Evolutionary conservation across 1,140 invertebrate genomes (phyloP).

Genomic region (Tetramorium simillimum): DNA sequence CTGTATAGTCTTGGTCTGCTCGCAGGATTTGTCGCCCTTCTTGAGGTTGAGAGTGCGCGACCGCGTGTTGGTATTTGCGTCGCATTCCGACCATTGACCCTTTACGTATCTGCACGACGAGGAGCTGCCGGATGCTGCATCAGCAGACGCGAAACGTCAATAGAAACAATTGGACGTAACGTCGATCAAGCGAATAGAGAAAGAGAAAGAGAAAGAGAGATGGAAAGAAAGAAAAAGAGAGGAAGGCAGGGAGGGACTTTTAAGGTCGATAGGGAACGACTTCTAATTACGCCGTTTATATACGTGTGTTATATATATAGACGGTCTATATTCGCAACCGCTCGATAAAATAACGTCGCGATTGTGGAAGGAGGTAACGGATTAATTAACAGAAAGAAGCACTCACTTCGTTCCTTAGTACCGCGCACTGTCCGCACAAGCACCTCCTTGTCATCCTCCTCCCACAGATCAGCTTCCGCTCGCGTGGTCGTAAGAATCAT

Average conservation of each 20-base stretch:
- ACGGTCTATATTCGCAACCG: conserved; percentile 5
- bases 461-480: conserved; percentile 81
- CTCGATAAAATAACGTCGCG: conserved; percentile 18
- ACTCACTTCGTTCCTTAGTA: conserved; percentile 89
- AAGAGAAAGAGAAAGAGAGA: conserved; percentile 1
- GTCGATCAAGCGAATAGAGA: conserved; percentile 61
- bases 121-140: conserved; percentile 80
- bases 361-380: background rate
- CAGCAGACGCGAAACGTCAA: conserved; percentile 73
- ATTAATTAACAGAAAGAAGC: conserved; percentile 45
- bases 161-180: conserved; percentile 71
- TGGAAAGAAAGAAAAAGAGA: conserved; percentile 22
- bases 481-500: conserved; percentile 77
- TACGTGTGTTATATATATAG: background rate
- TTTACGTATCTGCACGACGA: conserved; percentile 92
- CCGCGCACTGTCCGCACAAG: conserved; percentile 91
- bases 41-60: conserved; percentile 93
- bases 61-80: conserved; percentile 92
- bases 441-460: conserved; percentile 91
- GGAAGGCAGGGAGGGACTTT: conserved; percentile 19
- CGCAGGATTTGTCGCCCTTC: conserved; percentile 92
- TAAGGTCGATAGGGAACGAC: conserved; percentile 2
- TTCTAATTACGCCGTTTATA: conserved; percentile 34
- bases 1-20: conserved; percentile 93
- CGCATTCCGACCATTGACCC: conserved; percentile 94